Percentiles rank a stretch among this genome's conserved stretches.
Evolutionary conservation across 2,888 invertebrate species (phyloP).

Genomic region (Abrostola tripartita): DNA sequence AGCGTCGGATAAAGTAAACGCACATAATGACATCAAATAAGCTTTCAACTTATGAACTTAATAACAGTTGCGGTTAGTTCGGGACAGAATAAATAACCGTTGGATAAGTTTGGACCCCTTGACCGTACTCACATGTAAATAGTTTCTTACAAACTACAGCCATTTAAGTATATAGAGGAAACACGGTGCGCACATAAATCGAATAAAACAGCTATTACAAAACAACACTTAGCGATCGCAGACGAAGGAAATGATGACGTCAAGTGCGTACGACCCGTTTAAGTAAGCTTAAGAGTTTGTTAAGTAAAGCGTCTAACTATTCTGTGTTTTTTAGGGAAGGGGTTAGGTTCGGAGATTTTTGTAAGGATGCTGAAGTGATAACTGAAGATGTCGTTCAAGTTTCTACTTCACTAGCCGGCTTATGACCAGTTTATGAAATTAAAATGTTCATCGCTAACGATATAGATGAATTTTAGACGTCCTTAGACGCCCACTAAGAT

Average conservation of each 20-base stretch:
- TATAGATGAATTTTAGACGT: no score
- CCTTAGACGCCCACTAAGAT: no score
- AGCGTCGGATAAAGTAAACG: slow-evolving; percentile 29
- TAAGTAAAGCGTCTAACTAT: slow-evolving; percentile 9
- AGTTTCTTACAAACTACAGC: slow-evolving; percentile 63
- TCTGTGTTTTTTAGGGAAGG: slow-evolving; percentile 19
- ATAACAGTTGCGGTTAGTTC: slow-evolving; percentile 56
- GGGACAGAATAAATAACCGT: slow-evolving; percentile 44
- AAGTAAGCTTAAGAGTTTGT: slow-evolving; percentile 11
- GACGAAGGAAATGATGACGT: slow-evolving; percentile 30
- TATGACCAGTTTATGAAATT: no score
- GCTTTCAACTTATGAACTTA: slow-evolving; percentile 49
- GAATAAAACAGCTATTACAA: slow-evolving; percentile 49
- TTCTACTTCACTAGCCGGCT: neutral
- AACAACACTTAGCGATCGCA: slow-evolving; percentile 35
- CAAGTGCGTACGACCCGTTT: slow-evolving; percentile 17
- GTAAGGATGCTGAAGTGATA: neutral
- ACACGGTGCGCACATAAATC: slow-evolving; percentile 59
- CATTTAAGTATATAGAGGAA: slow-evolving; percentile 57
- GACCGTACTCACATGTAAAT: slow-evolving; percentile 64
- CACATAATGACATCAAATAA: slow-evolving; percentile 52
- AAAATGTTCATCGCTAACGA: no score
- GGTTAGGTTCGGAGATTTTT: neutral
- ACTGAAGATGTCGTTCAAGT: neutral
- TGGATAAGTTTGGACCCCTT: slow-evolving; percentile 50